Percentiles rank a stretch among this genome's conserved stretches.
These are phyloP conservation scores for Alouatta palliata DNA, from an alignment of 2,113 vertebrate species.

Conservation along the genomic window DNA sequence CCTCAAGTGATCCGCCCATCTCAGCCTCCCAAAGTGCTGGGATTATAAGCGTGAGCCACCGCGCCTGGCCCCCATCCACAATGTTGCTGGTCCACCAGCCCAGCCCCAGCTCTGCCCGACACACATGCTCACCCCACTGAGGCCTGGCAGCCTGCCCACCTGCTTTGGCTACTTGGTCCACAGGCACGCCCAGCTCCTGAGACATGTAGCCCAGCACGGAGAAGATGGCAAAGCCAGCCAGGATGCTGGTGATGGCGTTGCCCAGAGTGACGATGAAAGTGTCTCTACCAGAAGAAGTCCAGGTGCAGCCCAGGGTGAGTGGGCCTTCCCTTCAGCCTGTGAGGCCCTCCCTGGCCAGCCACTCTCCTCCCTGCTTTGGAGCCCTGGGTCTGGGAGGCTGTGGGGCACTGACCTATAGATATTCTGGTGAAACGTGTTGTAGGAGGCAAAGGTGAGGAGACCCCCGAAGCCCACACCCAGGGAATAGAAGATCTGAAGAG, in stretches of 20 bases:
- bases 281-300: conserved; percentile 69
- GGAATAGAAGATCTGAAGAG: conserved; percentile 90
- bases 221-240: conserved; percentile 90
- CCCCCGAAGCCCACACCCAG: conserved; percentile 89
- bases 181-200: conserved; percentile 88
- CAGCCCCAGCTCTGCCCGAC: not conserved
- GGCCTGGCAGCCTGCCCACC: conserved; percentile 76
- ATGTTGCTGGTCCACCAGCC: not conserved
- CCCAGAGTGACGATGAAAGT: conserved; percentile 90
- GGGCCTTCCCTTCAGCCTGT: not conserved
- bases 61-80: not conserved
- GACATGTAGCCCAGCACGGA: conserved; percentile 90
- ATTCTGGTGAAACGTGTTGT: conserved; percentile 90
- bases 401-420: conserved; percentile 85
- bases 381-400: not conserved
- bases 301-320: not conserved
- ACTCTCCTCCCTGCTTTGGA: not conserved
- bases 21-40: too few species aligned
- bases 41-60: too few species aligned
- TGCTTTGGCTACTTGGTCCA: conserved; percentile 90
- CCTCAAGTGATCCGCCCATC: too few species aligned
- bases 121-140: not conserved
- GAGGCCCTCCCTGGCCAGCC: not conserved
- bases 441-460: conserved; percentile 88
- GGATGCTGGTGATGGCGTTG: conserved; percentile 89